Conservation (phyloP, 2,888 invertebrate genomes). For the Machimus atricapillus region DNA sequence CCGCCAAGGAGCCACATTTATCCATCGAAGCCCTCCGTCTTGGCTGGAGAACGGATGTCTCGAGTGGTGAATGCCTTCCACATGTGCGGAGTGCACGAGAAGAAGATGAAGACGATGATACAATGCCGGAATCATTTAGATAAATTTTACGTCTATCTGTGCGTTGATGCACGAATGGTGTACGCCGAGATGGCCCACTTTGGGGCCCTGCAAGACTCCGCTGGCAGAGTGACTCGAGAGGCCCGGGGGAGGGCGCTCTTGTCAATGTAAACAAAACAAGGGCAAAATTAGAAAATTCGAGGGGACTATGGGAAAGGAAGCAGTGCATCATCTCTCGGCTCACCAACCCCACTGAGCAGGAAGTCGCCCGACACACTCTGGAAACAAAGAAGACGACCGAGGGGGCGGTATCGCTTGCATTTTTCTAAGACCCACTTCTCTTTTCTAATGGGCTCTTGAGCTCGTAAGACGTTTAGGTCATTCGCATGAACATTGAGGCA, state of each 20-base stretch:
- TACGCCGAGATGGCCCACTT: not conserved
- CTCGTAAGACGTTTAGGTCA: not conserved
- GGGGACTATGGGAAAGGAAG: not conserved
- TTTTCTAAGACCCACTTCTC: not conserved
- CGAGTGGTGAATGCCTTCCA: slow-evolving; percentile 11
- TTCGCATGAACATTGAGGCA: not conserved
- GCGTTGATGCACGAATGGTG: not conserved
- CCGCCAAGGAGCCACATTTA: not conserved
- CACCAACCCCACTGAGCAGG: not conserved
- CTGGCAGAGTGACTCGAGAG: not conserved
- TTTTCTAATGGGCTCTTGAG: not conserved
- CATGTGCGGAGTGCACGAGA: not conserved
- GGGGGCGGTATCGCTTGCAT: not conserved
- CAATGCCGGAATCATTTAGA: slow-evolving; percentile 27
- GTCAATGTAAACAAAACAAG: not conserved
- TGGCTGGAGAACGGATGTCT: slow-evolving; percentile 29
- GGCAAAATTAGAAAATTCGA: not conserved
- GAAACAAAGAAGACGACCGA: not conserved
- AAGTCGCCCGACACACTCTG: not conserved
- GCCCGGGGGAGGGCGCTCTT: not conserved
- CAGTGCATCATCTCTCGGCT: not conserved
- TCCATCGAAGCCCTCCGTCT: not conserved
- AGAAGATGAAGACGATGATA: slow-evolving; percentile 12
- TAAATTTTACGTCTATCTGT: slow-evolving; percentile 17
- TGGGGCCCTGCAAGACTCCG: not conserved